Conservation (phyloP, 2,888 invertebrate genomes). For the Meganola albula region DNA sequence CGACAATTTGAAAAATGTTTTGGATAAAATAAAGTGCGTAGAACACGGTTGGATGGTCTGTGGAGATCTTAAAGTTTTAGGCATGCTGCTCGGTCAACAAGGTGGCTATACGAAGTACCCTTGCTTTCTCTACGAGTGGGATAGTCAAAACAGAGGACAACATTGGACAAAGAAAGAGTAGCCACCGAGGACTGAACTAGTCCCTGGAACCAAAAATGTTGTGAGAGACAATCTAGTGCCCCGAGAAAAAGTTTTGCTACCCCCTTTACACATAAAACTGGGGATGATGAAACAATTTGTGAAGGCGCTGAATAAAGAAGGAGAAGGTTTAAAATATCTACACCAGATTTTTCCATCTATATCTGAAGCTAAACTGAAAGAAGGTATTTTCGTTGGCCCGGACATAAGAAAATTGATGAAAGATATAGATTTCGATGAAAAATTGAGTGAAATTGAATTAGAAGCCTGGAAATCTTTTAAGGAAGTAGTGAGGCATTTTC, state of each 20-base stretch:
- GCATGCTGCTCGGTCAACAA: constrained; percentile 1
- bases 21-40: constrained; percentile 3
- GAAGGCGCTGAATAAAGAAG: constrained; percentile 5
- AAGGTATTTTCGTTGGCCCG: background rate
- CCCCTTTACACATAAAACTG: background rate
- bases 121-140: constrained; percentile 1
- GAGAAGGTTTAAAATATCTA: constrained; percentile 8
- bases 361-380: background rate
- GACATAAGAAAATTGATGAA: background rate
- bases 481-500: background rate
- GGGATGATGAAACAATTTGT: background rate
- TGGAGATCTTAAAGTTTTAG: constrained; percentile 2
- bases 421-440: background rate
- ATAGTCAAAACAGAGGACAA: constrained; percentile 1
- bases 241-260: background rate
- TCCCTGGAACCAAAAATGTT: constrained; percentile 1
- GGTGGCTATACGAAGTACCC: constrained; percentile 2
- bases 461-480: background rate
- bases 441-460: background rate
- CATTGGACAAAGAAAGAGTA: constrained; percentile 1
- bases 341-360: background rate
- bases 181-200: constrained; percentile 1
- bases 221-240: background rate
- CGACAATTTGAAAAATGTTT: constrained; percentile 1
- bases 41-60: constrained; percentile 1